phyloP scores from a whole-genome alignment of 2,888 invertebrate genomes.

The Incurvaria masculella region DNA sequence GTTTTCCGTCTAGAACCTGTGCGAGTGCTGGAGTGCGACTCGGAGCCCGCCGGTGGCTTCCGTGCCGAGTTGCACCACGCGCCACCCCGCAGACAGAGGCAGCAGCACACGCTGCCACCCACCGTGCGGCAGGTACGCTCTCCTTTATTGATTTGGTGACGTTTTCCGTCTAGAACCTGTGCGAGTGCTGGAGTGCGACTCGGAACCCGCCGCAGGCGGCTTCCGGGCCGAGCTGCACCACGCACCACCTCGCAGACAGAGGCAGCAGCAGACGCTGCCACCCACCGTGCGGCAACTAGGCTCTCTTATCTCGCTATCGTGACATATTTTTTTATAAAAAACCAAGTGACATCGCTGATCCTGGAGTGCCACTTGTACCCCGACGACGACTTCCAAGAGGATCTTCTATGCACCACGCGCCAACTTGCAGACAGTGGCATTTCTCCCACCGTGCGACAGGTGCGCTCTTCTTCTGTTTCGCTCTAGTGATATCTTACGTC shows the following conservation, averaged over 20 bases:
- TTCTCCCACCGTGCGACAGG: too few species aligned
- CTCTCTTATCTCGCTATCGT: too few species aligned
- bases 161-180: slow-evolving; percentile 91
- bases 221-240: slow-evolving; percentile 81
- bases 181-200: slow-evolving; percentile 84
- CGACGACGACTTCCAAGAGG: slow-evolving; percentile 83
- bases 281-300: too few species aligned
- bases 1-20: slow-evolving; percentile 88
- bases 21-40: slow-evolving; percentile 84
- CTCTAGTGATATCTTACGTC: too few species aligned
- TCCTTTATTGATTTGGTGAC: slow-evolving; percentile 75
- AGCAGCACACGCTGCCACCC: slow-evolving; percentile 18
- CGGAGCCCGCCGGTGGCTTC: slow-evolving; percentile 79
- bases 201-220: slow-evolving; percentile 72
- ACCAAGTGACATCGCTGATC: too few species aligned
- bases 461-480: too few species aligned
- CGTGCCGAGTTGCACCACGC: slow-evolving; percentile 73
- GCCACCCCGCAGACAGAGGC: slow-evolving; percentile 37
- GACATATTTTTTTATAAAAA: too few species aligned
- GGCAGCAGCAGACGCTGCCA: slow-evolving; percentile 22
- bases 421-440: slow-evolving; percentile 36
- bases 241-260: slow-evolving; percentile 41
- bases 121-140: too few species aligned
- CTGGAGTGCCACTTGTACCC: slow-evolving; percentile 83
- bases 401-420: slow-evolving; percentile 56